A percentile compares a stretch with the other conserved stretches of the same genome.
Conservation (phyloP, 1,140 invertebrate species). For the Drosophila trapezifrons region DNA sequence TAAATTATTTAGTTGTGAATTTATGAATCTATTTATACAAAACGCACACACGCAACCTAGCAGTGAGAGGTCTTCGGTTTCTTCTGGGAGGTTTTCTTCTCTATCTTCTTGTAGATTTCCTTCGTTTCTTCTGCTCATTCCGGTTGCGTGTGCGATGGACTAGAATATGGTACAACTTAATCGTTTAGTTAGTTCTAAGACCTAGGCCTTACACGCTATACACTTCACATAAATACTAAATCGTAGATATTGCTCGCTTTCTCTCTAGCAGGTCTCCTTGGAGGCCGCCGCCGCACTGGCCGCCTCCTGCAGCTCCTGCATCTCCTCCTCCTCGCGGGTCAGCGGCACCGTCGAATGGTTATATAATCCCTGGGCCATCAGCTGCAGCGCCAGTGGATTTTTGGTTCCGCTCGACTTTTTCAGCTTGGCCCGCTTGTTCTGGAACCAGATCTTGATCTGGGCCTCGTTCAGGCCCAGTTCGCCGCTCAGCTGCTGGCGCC, state of each 20-base stretch:
- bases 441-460: constrained; percentile 98
- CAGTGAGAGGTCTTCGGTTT: background rate
- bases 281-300: constrained; percentile 44
- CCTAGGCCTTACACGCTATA: constrained; percentile 67
- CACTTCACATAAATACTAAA: constrained; percentile 65
- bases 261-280: constrained; percentile 30
- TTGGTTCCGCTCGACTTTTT: constrained; percentile 94
- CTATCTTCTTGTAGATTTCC: constrained; percentile 2
- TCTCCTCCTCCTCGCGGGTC: constrained; percentile 90
- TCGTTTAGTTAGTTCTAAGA: constrained; percentile 49
- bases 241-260: constrained; percentile 45
- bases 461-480: constrained; percentile 96
- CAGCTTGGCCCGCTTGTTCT: constrained; percentile 97
- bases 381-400: constrained; percentile 93
- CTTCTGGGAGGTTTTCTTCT: background rate
- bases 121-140: background rate
- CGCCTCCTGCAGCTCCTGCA: constrained; percentile 83
- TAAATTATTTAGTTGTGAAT: constrained; percentile 80
- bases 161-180: constrained; percentile 81
- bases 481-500: constrained; percentile 93
- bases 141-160: constrained; percentile 45
- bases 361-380: constrained; percentile 96
- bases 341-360: constrained; percentile 93
- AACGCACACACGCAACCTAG: constrained; percentile 47
- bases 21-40: constrained; percentile 72